Evolutionary conservation across 2,797 vertebrate genomes (phyloP), one percentile per base, ranked within the genome.

Genomic region (Tauraco hartlaubi): DNA sequence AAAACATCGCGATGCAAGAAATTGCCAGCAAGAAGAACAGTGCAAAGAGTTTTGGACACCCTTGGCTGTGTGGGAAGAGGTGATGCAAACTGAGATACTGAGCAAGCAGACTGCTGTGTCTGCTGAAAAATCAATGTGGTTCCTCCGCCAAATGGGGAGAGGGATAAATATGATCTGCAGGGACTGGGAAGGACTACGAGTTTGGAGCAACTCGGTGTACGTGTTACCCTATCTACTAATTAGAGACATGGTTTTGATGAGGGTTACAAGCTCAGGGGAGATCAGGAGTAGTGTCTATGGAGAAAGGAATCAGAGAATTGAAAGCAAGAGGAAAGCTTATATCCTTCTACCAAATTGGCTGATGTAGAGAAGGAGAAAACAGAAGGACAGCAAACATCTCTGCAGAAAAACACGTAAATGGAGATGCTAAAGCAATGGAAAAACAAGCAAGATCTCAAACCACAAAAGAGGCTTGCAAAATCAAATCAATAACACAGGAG

Each of bases 41-140:
- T 3, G 6, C 41, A 92, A 44, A 86, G 22, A 5, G 16, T 17
- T 90, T 77, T 66, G 55, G 33, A 49, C 35, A 74, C 23, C 28
- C 49, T 58, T 80, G 79, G 33, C 49, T 83, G 15, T 79, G 81
- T 54, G 23, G 72, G 63, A 92, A 68, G 62, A 59, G 80, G 46
- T n/a, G 56, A 82, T 77, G 61, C 31, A 89, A 88, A 69, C 68
- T 61, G 71, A 93, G 39, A 58, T 33, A 56, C 46, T 43, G 49
- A 88, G 46, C 81, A 69, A 77, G 48, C 13, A 64, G 62, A 51
- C 28, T 81, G 62, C 54, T 82, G n/a, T 25, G 39, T 83, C 85
- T 85, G 62, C 51, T 74, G 43, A 95, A 95, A 95, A 86, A 91
- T 88, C 96, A 48, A 14, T 85, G 59, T n/a, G 14, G 29, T 64